A percentile compares a stretch with the other conserved stretches of the same genome.
Evolutionary conservation across 2,113 vertebrate genomes (phyloP).

Genomic region (Greenwoodochromis staneri): DNA sequence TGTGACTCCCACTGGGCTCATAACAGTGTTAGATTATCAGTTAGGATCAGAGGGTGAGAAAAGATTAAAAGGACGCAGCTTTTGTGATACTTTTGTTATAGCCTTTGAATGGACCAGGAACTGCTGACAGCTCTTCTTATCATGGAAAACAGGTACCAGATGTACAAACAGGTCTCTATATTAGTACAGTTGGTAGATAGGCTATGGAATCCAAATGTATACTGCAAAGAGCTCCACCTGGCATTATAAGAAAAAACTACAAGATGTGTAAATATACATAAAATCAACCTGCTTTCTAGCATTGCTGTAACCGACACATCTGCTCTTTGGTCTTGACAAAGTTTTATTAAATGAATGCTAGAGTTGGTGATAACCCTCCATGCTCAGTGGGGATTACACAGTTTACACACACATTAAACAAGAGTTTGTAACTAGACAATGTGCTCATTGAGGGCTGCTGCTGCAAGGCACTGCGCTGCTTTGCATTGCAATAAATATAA

Average conservation of each 20-base stretch:
- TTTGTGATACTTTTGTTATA: constrained; percentile 8
- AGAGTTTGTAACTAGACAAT: background rate
- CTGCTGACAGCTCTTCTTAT: background rate
- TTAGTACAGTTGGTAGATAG: background rate
- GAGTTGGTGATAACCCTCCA: background rate
- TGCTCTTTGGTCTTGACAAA: constrained; percentile 8
- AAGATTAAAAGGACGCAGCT: background rate
- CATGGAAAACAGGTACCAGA: constrained; percentile 19
- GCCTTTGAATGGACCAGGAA: background rate
- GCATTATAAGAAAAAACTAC: background rate
- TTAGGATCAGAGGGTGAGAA: background rate
- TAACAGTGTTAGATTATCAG: background rate
- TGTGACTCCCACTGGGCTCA: background rate
- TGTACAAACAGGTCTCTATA: constrained; percentile 19
- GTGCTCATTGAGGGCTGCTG: background rate
- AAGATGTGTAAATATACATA: constrained; percentile 3
- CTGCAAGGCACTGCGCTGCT: background rate
- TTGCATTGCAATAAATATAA: background rate
- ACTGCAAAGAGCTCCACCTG: background rate
- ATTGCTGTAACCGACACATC: background rate
- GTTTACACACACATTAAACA: background rate
- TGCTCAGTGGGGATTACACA: background rate
- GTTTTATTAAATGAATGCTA: background rate
- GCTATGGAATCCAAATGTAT: background rate
- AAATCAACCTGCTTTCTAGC: background rate